Evolutionary conservation across 2,797 vertebrate species (phyloP).

Genomic region (Ptychobarbus kaznakovi): DNA sequence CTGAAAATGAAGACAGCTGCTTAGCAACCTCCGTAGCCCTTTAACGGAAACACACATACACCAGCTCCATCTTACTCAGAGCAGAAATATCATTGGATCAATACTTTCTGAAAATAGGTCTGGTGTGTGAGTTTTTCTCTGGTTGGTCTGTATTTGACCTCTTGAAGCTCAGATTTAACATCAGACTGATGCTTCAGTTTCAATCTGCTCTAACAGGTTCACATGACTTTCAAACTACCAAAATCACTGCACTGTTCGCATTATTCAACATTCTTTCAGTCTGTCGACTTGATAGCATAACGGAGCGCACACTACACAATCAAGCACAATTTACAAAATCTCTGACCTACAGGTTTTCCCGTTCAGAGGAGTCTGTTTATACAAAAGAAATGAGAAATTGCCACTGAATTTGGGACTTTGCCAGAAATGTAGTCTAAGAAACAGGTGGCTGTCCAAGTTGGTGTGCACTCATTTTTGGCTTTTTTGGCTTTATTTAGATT

Average conservation of each 20-base stretch:
- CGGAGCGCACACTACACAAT: constrained; percentile 3
- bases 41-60: constrained; percentile 46
- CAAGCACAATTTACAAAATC: constrained; percentile 19
- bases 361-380: neutral
- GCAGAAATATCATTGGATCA: constrained; percentile 60
- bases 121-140: constrained; percentile 36
- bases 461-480: neutral
- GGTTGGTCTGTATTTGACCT: constrained; percentile 30
- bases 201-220: constrained; percentile 19
- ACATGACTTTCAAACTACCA: neutral
- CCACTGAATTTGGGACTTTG: neutral
- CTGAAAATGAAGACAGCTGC: constrained; percentile 46
- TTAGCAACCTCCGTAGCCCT: constrained; percentile 49
- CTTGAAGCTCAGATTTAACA: constrained; percentile 44
- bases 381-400: neutral
- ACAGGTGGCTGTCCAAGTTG: constrained; percentile 21
- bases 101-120: constrained; percentile 56
- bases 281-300: neutral
- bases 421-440: constrained; percentile 14
- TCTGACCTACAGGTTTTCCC: neutral
- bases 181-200: constrained; percentile 29
- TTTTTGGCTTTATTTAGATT: neutral
- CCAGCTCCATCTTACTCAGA: constrained; percentile 26
- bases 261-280: neutral
- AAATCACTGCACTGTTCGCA: neutral